These are phyloP conservation scores for Chaetorhynchus papuensis DNA, from an alignment of 2,113 vertebrate genomes.

Conservation along the genomic window DNA sequence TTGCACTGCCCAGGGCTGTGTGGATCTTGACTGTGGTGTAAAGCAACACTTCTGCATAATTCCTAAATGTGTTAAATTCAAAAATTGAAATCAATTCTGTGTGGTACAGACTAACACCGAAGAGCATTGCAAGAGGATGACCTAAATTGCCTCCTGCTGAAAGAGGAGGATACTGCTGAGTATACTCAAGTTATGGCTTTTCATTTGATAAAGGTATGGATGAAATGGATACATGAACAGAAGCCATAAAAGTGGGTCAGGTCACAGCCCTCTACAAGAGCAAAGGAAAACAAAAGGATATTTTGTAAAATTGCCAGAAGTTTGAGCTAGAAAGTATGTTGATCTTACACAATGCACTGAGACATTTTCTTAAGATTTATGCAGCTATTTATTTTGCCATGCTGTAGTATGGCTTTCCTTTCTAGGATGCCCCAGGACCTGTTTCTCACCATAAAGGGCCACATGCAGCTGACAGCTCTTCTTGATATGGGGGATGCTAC, in stretches of 20 bases:
- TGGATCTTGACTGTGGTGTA: background rate
- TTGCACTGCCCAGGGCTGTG: background rate
- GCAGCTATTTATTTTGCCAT: slow-evolving; percentile 65
- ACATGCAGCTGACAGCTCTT: slow-evolving; percentile 65
- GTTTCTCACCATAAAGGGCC: slow-evolving; percentile 64
- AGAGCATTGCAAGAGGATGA: background rate
- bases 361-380: slow-evolving; percentile 65
- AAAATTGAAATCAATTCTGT: background rate
- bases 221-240: background rate
- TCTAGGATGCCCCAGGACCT: slow-evolving; percentile 65
- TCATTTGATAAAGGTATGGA: slow-evolving; percentile 18
- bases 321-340: slow-evolving; percentile 34
- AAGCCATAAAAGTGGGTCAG: slow-evolving; percentile 1
- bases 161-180: background rate
- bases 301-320: slow-evolving; percentile 24
- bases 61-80: background rate
- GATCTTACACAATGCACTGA: slow-evolving; percentile 52
- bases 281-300: background rate
- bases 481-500: slow-evolving; percentile 63
- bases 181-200: background rate
- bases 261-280: background rate
- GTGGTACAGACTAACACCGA: background rate
- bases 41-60: background rate
- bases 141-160: background rate
- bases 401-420: slow-evolving; percentile 68